Evolutionary conservation across 2,113 vertebrate genomes (phyloP), one percentile per base, ranked within the genome.

Genomic region (Thunnus maccoyii): DNA sequence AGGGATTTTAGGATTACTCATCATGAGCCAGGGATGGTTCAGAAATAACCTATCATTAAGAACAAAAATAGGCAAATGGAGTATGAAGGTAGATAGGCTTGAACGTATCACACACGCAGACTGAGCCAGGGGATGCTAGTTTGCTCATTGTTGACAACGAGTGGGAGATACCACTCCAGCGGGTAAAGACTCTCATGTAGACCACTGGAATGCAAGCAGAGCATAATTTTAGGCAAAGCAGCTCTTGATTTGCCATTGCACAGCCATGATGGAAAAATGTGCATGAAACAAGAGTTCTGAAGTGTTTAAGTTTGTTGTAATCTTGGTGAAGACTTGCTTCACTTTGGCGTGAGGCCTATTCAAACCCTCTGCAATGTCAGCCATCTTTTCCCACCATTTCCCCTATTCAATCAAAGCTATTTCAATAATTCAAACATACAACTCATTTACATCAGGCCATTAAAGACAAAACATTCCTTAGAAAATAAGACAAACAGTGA

Each of bases 1-100:
- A 79, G 54, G 88, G 91, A 86, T 93, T 92, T 90, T 82, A 77
- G 91, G 89, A 90, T 94, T 91, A 93, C 67, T 86, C 82, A 85
- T 88, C 88, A 68, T 67, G 80, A 88, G 84, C 83, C 79, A 62
- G 79, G 81, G 66, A 82, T 30, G 50, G 30, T 78, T 78, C 77
- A 74, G 78, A 92, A 91, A 91, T 84, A 91, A 80, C 72, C 62
- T 14, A 7, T 85, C 85, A 92, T 93, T 93, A 90, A 72, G 72
- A 83, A 62, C 22, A 80, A 80, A 78, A 90, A 83, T 72, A 68
- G 66, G 75, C 72, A 83, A 88, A 88, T 36, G 57, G 62, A 66
- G 84, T 84, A 88, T 52, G 73, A 84, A 85, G 82, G 89, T 69
- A 72, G 83, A 72, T 65, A 51, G 66, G 80, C 58, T 69, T 41